A percentile compares a stretch with the other conserved stretches of the same genome.
Evolutionary conservation across 2,888 invertebrate genomes (phyloP).

Genomic region (Apodemia hepburni): DNA sequence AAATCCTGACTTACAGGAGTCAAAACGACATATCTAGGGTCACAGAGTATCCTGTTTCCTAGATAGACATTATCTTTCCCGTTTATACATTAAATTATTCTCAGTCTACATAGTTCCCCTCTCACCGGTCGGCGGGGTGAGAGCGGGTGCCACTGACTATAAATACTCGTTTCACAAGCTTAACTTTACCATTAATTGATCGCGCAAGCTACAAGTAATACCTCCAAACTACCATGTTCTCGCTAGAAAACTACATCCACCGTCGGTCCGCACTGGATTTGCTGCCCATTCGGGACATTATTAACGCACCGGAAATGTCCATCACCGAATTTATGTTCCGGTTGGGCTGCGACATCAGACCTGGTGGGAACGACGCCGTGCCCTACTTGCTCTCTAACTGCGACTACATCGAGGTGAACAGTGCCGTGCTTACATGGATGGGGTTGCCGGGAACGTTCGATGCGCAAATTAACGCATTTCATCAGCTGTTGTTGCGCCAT

Average conservation of each 20-base stretch:
- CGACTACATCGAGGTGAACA: not conserved
- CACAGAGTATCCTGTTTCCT: not conserved
- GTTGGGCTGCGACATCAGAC: not conserved
- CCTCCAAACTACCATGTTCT: not conserved
- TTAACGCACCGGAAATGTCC: not conserved
- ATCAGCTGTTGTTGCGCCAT: not conserved
- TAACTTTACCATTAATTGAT: not conserved
- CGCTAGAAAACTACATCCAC: not conserved
- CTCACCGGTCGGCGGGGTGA: not conserved
- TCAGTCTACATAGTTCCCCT: not conserved
- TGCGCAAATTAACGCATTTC: not conserved
- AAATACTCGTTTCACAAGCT: not conserved
- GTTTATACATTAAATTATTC: not conserved
- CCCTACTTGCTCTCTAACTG: not conserved
- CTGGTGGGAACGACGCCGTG: not conserved
- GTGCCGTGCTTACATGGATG: not conserved
- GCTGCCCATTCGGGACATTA: not conserved
- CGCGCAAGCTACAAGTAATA: not conserved
- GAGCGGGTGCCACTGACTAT: not conserved
- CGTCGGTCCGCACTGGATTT: not conserved
- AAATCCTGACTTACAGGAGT: too few species aligned
- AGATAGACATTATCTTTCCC: not conserved
- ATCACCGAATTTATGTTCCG: not conserved
- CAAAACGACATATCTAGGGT: not conserved
- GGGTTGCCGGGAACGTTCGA: not conserved